Percentiles rank a stretch among this genome's conserved stretches.
Conservation (phyloP, 1,140 invertebrate genomes). For the Drosophila sulfurigaster region DNA sequence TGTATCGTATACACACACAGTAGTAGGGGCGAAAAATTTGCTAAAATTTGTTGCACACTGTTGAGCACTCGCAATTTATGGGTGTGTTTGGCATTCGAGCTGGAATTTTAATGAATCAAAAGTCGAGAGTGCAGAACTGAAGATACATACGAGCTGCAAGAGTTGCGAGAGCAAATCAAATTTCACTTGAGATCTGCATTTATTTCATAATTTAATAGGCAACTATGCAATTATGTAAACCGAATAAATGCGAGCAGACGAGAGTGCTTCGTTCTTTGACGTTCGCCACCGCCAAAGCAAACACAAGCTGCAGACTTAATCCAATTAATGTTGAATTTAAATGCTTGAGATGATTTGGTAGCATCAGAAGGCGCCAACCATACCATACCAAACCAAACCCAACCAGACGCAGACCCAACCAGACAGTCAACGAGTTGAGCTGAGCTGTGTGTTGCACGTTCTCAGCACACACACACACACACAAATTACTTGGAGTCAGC, state of each 20-base stretch:
- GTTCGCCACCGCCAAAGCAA: slow-evolving; percentile 5
- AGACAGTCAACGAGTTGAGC: slow-evolving; percentile 12
- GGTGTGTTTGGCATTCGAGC: not conserved
- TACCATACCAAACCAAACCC: not conserved
- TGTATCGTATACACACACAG: no score
- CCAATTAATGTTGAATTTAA: slow-evolving; percentile 79
- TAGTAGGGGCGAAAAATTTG: not conserved
- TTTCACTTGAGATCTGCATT: slow-evolving; percentile 1
- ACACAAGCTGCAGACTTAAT: slow-evolving; percentile 70
- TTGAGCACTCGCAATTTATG: not conserved
- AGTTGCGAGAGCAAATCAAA: slow-evolving; percentile 10
- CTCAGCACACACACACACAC: not conserved
- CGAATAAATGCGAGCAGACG: slow-evolving; percentile 52
- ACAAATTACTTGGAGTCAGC: not conserved
- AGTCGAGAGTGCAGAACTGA: no score
- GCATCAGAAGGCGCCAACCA: slow-evolving; percentile 9
- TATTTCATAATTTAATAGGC: slow-evolving; percentile 64
- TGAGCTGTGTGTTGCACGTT: slow-evolving; percentile 18
- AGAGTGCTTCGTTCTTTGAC: not conserved
- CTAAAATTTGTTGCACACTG: not conserved
- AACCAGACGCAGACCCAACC: not conserved
- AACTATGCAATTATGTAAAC: slow-evolving; percentile 55
- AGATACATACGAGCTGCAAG: no score
- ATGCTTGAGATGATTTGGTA: slow-evolving; percentile 71
- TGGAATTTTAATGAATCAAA: not conserved